Percentiles rank a stretch among this genome's conserved stretches.
Evolutionary conservation across 2,113 vertebrate genomes (phyloP).

Genomic region (Arenaria interpres): DNA sequence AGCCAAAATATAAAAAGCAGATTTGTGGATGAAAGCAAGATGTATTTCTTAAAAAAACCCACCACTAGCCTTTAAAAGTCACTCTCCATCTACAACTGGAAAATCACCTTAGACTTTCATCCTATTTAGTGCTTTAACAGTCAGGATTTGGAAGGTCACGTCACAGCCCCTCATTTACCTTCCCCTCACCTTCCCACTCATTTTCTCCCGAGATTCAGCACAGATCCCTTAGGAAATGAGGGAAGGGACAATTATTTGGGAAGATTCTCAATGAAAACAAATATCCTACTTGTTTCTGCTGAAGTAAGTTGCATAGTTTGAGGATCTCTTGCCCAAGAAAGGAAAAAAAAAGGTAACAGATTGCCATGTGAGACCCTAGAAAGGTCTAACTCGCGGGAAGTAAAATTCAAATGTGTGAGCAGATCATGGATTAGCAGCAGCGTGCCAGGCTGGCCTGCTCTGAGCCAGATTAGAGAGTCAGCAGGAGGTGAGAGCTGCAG

Average conservation of each 20-base stretch:
- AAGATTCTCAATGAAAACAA: not conserved
- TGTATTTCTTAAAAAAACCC: fast-evolving
- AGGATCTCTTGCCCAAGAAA: not conserved
- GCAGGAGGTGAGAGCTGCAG: not conserved
- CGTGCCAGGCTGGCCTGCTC: not conserved
- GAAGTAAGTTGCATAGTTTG: not conserved
- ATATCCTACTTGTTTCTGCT: not conserved
- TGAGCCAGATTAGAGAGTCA: not conserved
- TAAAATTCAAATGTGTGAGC: not conserved
- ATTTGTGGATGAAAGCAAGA: not conserved
- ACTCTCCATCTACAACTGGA: not conserved
- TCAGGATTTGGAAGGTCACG: not conserved
- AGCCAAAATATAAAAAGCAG: not conserved
- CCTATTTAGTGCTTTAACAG: not conserved
- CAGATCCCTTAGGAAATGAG: not conserved
- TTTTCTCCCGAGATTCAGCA: not conserved
- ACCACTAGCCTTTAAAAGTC: not conserved
- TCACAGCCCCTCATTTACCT: not conserved
- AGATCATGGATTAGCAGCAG: not conserved
- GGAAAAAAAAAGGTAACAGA: not conserved
- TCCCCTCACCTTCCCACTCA: not conserved
- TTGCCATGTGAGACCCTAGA: fast-evolving
- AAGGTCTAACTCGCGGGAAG: fast-evolving
- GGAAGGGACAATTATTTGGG: not conserved
- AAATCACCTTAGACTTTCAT: not conserved